A percentile compares a stretch with the other conserved stretches of the same genome.
These are phyloP conservation scores for Hemichromis elongatus DNA, from an alignment of 2,113 vertebrate genomes.

Conservation along the genomic window DNA sequence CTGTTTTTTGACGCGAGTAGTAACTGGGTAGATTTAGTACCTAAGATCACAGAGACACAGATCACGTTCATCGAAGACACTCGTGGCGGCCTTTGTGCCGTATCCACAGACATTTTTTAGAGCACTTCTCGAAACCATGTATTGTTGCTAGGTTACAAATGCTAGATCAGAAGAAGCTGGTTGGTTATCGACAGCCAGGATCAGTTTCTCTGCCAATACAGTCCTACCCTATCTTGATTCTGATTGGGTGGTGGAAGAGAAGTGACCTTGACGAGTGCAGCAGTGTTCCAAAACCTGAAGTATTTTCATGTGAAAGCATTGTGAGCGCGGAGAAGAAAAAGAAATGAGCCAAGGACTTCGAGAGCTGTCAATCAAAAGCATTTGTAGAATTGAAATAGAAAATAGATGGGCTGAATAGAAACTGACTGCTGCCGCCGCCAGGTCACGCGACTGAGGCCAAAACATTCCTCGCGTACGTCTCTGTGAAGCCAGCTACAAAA, in stretches of 20 bases:
- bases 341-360: neutral
- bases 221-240: neutral
- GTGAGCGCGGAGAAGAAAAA: neutral
- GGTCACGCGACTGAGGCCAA: neutral
- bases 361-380: neutral
- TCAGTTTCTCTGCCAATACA: neutral
- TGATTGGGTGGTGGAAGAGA: neutral
- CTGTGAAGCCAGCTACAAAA: neutral
- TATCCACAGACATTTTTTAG: neutral
- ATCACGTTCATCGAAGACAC: fast-evolving
- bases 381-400: neutral
- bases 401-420: too few relatives aligned
- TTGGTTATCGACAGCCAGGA: neutral
- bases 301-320: neutral
- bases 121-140: neutral
- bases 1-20: neutral
- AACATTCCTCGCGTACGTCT: neutral
- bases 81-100: neutral
- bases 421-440: neutral
- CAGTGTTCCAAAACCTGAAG: neutral
- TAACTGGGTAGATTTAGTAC: neutral
- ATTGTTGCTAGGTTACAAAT: neutral
- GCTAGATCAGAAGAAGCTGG: fast-evolving
- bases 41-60: neutral
- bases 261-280: neutral